Conservation (phyloP, 2,797 vertebrate genomes). For the Pygocentrus nattereri region DNA sequence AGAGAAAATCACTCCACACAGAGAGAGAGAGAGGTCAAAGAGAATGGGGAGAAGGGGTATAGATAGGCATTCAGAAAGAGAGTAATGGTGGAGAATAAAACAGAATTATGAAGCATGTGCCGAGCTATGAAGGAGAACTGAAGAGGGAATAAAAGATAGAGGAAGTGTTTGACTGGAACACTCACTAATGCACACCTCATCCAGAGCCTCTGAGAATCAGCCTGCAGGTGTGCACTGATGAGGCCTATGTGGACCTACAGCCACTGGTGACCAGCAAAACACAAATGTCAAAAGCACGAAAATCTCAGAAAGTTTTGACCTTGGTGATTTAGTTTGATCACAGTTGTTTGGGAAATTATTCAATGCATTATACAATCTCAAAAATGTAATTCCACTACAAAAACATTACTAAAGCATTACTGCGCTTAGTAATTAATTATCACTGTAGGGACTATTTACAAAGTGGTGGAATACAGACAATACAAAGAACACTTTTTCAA, state of each 20-base stretch:
- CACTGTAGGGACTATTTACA: too few relatives aligned
- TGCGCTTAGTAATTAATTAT: too few relatives aligned
- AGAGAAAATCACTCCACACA: conserved; percentile 28
- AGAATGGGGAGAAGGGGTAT: background rate
- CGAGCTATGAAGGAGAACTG: background rate
- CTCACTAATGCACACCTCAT: conserved; percentile 40
- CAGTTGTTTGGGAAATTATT: too few relatives aligned
- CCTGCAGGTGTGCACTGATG: background rate
- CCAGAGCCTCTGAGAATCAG: conserved; percentile 10
- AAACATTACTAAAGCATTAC: too few relatives aligned
- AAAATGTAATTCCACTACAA: too few relatives aligned
- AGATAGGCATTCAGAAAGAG: background rate
- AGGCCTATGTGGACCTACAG: background rate
- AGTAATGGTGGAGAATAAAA: conserved; percentile 14
- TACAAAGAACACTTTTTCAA: too few relatives aligned
- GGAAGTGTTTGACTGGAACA: background rate
- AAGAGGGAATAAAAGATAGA: conserved; percentile 26
- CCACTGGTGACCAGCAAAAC: background rate
- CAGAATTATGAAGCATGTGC: conserved; percentile 9
- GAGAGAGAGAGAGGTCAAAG: conserved; percentile 28
- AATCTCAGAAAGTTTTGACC: background rate
- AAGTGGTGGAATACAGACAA: too few relatives aligned
- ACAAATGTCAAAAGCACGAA: background rate
- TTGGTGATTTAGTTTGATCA: too few relatives aligned
- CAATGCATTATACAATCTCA: too few relatives aligned